Evolutionary conservation across 1,140 invertebrate species (phyloP).

Genomic region (Drosophila kurseongensis): DNA sequence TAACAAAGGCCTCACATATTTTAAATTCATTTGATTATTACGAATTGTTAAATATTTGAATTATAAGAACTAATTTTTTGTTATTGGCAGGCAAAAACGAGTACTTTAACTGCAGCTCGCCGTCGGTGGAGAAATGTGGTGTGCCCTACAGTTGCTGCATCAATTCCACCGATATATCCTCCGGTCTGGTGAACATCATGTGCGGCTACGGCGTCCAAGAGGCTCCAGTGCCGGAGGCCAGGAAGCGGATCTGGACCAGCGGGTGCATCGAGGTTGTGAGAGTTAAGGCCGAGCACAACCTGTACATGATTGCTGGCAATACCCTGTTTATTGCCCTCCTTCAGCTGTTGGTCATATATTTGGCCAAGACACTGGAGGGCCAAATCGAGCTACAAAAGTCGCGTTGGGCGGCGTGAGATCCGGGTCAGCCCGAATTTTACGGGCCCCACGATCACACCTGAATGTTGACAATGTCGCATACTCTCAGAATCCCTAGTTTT

Average conservation of each 20-base stretch:
- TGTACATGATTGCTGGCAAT: conserved; percentile 94
- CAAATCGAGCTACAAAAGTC: conserved; percentile 95
- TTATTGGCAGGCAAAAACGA: conserved; percentile 89
- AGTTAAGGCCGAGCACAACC: conserved; percentile 93
- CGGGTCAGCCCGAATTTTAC: conserved; percentile 26
- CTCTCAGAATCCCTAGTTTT: neutral
- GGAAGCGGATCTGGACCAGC: conserved; percentile 94
- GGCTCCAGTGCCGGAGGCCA: conserved; percentile 92
- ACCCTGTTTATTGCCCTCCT: conserved; percentile 92
- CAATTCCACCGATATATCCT: conserved; percentile 94
- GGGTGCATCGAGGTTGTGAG: conserved; percentile 95
- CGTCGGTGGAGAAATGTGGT: conserved; percentile 94
- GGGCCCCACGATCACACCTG: conserved; percentile 27
- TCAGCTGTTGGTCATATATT: conserved; percentile 94
- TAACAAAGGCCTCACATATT: too few species aligned
- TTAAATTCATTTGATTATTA: too few species aligned
- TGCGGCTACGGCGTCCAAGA: conserved; percentile 95
- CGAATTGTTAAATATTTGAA: too few species aligned
- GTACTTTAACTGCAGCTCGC: conserved; percentile 96
- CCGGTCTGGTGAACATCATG: conserved; percentile 95
- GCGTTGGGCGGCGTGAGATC: conserved; percentile 86
- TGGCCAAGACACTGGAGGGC: conserved; percentile 94
- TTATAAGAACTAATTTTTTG: too few species aligned
- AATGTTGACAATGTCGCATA: neutral
- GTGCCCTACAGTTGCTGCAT: conserved; percentile 98